A percentile compares a stretch with the other conserved stretches of the same genome.
These are phyloP conservation scores for Phyllotreta striolata DNA, from an alignment of 2,888 invertebrate genomes.

Conservation along the genomic window DNA sequence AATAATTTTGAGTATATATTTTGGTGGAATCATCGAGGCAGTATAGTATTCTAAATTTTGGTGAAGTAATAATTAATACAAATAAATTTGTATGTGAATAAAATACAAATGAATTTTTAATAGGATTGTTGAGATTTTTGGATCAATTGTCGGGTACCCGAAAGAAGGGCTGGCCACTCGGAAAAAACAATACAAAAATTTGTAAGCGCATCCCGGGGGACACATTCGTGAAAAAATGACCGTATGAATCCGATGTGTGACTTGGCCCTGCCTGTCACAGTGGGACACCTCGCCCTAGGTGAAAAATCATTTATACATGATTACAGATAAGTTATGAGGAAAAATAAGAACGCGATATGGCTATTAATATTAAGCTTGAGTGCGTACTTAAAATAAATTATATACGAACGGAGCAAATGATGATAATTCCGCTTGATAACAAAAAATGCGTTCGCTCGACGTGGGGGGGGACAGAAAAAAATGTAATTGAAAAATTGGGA, in stretches of 20 bases:
- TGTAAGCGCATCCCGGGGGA: constrained; percentile 49
- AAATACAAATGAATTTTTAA: not conserved
- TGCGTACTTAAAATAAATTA: constrained; percentile 37
- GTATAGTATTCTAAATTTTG: no score
- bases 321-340: constrained; percentile 52
- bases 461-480: no score
- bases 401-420: not conserved
- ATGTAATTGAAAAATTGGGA: no score
- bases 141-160: no score
- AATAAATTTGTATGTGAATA: no score
- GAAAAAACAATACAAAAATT: constrained; percentile 47
- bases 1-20: no score
- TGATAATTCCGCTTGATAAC: no score
- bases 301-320: constrained; percentile 53
- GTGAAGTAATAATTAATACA: no score
- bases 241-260: constrained; percentile 48
- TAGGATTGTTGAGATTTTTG: no score
- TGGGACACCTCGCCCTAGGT: constrained; percentile 54
- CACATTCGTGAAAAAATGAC: constrained; percentile 41
- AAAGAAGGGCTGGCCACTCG: constrained; percentile 25
- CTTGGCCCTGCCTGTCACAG: constrained; percentile 49
- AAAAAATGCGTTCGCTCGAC: no score
- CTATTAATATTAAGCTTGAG: constrained; percentile 42
- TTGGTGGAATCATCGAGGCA: no score
- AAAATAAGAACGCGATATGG: constrained; percentile 47